Conservation (phyloP, 2,113 vertebrate species). For the Campylomormyrus tamandua region DNA sequence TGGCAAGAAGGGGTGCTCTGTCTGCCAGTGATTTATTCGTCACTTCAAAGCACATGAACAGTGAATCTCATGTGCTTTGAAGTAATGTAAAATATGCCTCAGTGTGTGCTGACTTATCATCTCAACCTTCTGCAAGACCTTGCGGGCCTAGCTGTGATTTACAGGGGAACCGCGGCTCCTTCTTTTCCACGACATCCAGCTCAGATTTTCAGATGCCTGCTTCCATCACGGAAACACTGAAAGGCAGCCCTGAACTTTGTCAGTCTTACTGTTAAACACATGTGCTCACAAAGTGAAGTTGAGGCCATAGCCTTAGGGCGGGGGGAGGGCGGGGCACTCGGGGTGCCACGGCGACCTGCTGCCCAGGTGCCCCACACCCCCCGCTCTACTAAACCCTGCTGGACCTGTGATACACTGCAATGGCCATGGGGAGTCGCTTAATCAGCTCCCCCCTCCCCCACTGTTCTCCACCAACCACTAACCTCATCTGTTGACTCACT, state of each 20-base stretch:
- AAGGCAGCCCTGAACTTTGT: neutral
- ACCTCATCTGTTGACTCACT: neutral
- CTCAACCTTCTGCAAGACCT: slow-evolving; percentile 25
- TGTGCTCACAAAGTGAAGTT: neutral
- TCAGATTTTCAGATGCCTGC: neutral
- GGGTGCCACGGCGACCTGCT: too few relatives aligned
- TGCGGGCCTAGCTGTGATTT: slow-evolving; percentile 37
- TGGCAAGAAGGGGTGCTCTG: neutral
- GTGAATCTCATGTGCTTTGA: neutral
- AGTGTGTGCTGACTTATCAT: slow-evolving; percentile 7
- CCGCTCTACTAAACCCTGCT: neutral
- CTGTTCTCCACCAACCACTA: neutral
- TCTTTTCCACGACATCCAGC: slow-evolving; percentile 12
- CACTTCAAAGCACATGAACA: slow-evolving; percentile 9
- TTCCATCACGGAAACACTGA: neutral
- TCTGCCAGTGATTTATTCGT: neutral
- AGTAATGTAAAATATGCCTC: neutral
- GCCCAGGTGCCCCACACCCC: too few relatives aligned
- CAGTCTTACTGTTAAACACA: neutral
- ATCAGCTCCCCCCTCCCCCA: neutral
- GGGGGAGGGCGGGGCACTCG: too few relatives aligned
- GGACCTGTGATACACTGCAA: neutral
- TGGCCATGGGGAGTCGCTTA: neutral
- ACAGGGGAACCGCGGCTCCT: slow-evolving; percentile 24
- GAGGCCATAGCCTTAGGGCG: neutral